These are phyloP conservation scores for Helogale parvula DNA, from an alignment of 2,113 vertebrate species.

Conservation along the genomic window DNA sequence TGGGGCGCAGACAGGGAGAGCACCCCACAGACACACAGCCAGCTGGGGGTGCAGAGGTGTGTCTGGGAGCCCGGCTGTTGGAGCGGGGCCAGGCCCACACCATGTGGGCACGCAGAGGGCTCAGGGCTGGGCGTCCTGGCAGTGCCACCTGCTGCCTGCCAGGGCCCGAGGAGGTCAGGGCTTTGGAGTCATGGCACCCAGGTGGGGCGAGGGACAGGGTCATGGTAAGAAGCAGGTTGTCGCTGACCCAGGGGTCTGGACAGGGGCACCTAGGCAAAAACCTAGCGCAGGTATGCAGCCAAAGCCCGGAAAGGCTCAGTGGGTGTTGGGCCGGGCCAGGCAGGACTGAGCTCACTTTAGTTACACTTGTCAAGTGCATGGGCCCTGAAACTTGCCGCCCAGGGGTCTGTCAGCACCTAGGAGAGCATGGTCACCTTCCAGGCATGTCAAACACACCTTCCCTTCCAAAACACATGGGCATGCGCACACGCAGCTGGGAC, in stretches of 20 bases:
- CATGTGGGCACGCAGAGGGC: neutral
- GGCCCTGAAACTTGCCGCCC: neutral
- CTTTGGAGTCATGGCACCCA: neutral
- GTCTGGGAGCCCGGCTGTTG: neutral
- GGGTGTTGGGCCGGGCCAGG: no score
- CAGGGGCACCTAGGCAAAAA: neutral
- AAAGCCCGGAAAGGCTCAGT: neutral
- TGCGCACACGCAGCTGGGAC: no score
- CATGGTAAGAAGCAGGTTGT: neutral
- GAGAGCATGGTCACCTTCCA: neutral
- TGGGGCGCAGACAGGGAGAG: neutral
- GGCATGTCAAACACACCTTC: neutral
- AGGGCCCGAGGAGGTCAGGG: neutral
- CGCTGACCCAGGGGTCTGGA: neutral
- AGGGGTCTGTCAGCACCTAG: neutral
- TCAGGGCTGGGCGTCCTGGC: neutral
- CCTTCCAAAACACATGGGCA: neutral
- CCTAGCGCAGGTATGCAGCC: neutral
- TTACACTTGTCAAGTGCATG: fast-evolving
- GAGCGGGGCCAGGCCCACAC: fast-evolving
- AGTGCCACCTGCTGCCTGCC: neutral
- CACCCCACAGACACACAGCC: neutral
- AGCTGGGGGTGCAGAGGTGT: neutral
- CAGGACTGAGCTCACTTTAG: no score
- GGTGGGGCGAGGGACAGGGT: no score